Base-by-base conservation (phyloP, 2,113 vertebrate species). In the Tichodroma muraria region DNA sequence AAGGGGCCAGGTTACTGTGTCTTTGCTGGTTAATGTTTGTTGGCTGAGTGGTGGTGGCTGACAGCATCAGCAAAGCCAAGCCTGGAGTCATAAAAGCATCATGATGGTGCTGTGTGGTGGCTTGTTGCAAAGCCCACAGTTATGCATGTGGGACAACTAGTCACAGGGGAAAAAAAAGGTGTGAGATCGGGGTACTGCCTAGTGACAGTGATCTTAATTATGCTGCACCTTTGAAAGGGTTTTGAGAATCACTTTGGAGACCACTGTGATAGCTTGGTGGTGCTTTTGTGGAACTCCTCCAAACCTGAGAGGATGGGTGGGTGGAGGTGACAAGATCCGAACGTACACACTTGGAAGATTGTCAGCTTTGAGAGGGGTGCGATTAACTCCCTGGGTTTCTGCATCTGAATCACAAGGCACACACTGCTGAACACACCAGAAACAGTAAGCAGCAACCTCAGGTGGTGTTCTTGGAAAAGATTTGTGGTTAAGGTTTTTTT, bases 1-100 rank as follows among this genome's bases (percentile, higher is more conserved):
- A 44, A 44, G 65, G 38, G 53, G 13, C 53, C 2, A 3, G 10
- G 27, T n/a, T 63, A 13, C 28, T 56, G 28, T 0, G 0, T 27
- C 22, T 69, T 70, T 69, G 35, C 30, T 86, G 65, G 42, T 54
- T 88, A 33, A 31, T 71, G 14, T 80, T 93, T 92, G n/a, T 66
- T 1, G 4, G 19, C 64, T 47, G 60, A 17, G 19, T 4, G 6
- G 15, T 4, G 13, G 18, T 53, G 68, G 42, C 42, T 49, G 77
- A 27, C 44, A 37, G 64, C 1, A 0, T 19, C 45, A 57, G 50
- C 10, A 4, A 52, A 82, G 35, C 4, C 1, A 79, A 60, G 35
- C 16, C 30, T 63, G 84, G 56, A 86, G 45, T 27, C 38, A 24
- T 63, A 22, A 70, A 90, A 47, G 37, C 11, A 6, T 59, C 2